Evolutionary conservation across 2,888 invertebrate genomes (phyloP), one percentile per base, ranked within the genome.

Genomic region (Lasioglossum marginatum): DNA sequence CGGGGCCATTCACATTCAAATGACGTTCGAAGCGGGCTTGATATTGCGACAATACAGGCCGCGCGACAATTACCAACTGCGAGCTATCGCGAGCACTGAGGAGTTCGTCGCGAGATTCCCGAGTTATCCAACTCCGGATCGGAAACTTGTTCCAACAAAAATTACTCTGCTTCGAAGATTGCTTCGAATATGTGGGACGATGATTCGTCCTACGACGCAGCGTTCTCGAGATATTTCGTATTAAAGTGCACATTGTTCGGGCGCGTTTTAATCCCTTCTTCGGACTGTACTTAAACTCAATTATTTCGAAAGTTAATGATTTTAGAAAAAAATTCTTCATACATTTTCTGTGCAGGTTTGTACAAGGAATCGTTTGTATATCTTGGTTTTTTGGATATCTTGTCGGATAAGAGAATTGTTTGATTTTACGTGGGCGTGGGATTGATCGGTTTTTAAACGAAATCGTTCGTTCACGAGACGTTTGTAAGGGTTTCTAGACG

Each of bases 1-100:
- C 43, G 63, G 8, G 43, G 37, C 68, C 60, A 79, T 79, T 79
- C 79, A 60, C 16, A 79, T 79, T 79, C 79, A 79, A 79, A 79
- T 79, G 79, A 79, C 45, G 34, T 63, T 72, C 60, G n/a, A 63
- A 72, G 57, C 43, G 34, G 60, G 2, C 60, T 19, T 60, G 52
- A 23, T 43, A 71, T 16, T 40, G 23, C 43, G 27, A 48, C 72
- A 72, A 48, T 72, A 72, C 31, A 48, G 48, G 48, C 31, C 72
- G 48, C 72, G 72, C 10, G 27, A 48, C 72, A 48, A 72, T 48
- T 72, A 48, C 72, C 31, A 48, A 72, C 72, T 19, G 31, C 48
- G 31, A 31, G 48, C 48, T 48, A 48, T 48, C 48, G 31, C 48
- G 31, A 48, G 8, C 27, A 48, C 10, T 12, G 37, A 34, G 19